Base-by-base conservation (phyloP, 2,888 invertebrate genomes). In the Diarsia dahlii region DNA sequence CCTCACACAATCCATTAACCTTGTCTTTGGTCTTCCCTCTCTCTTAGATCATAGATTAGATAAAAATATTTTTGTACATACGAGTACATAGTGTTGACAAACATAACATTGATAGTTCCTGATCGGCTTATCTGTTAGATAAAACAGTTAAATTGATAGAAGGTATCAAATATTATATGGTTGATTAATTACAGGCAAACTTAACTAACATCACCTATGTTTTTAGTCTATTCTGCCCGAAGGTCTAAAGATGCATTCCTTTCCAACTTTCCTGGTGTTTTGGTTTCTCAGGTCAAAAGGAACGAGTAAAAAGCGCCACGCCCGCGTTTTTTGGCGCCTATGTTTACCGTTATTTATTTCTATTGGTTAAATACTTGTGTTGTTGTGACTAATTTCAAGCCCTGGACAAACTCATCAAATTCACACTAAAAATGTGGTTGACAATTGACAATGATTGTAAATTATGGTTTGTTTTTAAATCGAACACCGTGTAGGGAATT, bases 121-220 rank as follows among this genome's bases (percentile, higher is more conserved):
- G 20, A n/a, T n/a, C 15, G 10, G 15, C 18, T 48, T 62, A 48
- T 54, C 28, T 39, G 18, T 1, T 1, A n/a, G 45, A 77, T 75
- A 74, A 74, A 52, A 45, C n/a, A 45, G 4, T 28, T n/a, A 8
- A 1, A 56, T 48, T 75, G 63, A 39, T 76, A 20, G 50, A 50
- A 28, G 20, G 12, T 39, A n/a, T 62, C 20, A 28, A 28, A 28
- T 28, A n/a, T 64, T n/a, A 18, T 50, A 13, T 0, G 65, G 10
- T 18, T 65, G 65, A 48, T 12, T 48, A 1, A 58, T 28, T 56
- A 56, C 56, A 23, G 13, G 5, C 23, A 23, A 56, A 23, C 13
- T 23, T 2, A 56, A 56, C 5, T 23, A 23, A 23, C 23, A 56
- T 2, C 23, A 23, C 13, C 5, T n/a, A 54, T 54, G 12, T 12